Base-by-base conservation (phyloP, 2,888 invertebrate genomes). In the Onchidella celtica region DNA sequence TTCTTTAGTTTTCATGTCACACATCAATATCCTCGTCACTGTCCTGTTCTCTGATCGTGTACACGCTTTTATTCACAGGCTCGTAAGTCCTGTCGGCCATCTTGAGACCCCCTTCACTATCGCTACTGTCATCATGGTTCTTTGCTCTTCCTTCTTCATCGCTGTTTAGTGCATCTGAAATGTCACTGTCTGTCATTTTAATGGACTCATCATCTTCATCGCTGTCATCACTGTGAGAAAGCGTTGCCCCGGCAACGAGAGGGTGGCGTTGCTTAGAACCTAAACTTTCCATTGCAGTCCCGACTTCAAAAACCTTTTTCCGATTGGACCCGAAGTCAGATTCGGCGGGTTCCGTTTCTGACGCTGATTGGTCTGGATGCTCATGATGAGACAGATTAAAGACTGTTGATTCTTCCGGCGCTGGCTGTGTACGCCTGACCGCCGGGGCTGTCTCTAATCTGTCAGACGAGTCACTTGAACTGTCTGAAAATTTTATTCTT, bases 391-490 rank as follows among this genome's bases (percentile, higher is more conserved):
- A n/a, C n/a, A n/a, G n/a, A n/a, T n/a, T n/a, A n/a, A n/a, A n/a
- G 65, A 24, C 65, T 14, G 27, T 24, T 29, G 2, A 27, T 29
- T 3, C 11, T 17, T 3, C 29, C 65, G 3, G 27, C 27, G 27
- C 65, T 29, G n/a, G 63, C 9, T 24, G 1, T 6, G 1, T 0
- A 11, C 11, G 2, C 63, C 9, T 36, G 24, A n/a, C 3, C 55
- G 32, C 3, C 0, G 2, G 11, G 0, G 29, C 3, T 17, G 29
- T 47, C 14, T 1, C 24, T 14, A 63, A 38, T 38, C 24, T 40
- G 27, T 27, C 59, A 21, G 77, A 59, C 14, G 77, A 65, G 36
- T 77, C 77, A 27, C 77, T 77, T 6, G 77, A 77, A 69, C 77
- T 77, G 27, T 77, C 69, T 0, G 77, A 77, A 27, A 21, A 59